Evolutionary conservation across 23 tunicate genomes (phyloP).

Genomic region (Trididemnum miniatum): DNA sequence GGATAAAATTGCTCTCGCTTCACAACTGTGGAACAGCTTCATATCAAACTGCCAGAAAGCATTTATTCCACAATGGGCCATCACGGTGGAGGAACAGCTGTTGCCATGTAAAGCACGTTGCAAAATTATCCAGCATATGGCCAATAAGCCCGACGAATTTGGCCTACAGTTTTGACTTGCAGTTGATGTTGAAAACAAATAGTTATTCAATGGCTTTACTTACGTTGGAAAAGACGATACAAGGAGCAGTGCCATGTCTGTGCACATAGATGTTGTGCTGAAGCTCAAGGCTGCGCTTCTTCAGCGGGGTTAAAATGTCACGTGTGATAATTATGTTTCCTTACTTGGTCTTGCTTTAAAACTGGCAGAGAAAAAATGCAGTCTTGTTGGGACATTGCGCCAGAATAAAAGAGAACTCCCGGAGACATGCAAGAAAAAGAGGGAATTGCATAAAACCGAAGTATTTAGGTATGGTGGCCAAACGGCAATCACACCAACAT

Average conservation of each 20-base stretch:
- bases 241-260: neutral
- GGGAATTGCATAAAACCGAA: slow-evolving; percentile 21
- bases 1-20: slow-evolving; percentile 29
- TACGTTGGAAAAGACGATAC: neutral
- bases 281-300: neutral
- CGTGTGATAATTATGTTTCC: slow-evolving; percentile 9
- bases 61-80: no score
- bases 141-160: slow-evolving; percentile 20
- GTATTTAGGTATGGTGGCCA: no score
- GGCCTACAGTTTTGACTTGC: slow-evolving; percentile 26
- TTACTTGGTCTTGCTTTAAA: neutral
- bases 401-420: slow-evolving; percentile 24
- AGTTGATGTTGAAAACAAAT: slow-evolving; percentile 18
- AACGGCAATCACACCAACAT: no score
- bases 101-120: slow-evolving; percentile 32
- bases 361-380: no score
- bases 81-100: slow-evolving; percentile 33
- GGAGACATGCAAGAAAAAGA: slow-evolving; percentile 25
- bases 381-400: slow-evolving; percentile 39
- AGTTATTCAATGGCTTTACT: slow-evolving; percentile 26
- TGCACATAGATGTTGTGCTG: neutral
- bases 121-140: slow-evolving; percentile 3
- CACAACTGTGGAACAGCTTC: slow-evolving; percentile 40
- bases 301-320: neutral
- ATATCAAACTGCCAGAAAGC: no score